These are phyloP conservation scores for Corvus cornix DNA, from an alignment of 2,113 vertebrate species.

Conservation along the genomic window DNA sequence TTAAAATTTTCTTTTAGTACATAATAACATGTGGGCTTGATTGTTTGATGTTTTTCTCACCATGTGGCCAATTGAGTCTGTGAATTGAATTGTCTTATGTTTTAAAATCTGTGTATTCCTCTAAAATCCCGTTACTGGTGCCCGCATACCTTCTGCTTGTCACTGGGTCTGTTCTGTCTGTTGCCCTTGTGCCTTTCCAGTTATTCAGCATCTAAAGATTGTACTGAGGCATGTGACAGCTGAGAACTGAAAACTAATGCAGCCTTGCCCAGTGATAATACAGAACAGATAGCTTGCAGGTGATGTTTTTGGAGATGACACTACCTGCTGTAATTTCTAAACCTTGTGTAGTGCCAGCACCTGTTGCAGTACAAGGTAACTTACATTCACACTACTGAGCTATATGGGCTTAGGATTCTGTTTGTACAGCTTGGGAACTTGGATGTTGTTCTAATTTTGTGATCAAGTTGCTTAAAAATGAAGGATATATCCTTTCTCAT, in stretches of 20 bases:
- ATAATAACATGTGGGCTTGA: background rate
- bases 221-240: background rate
- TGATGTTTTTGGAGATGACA: background rate
- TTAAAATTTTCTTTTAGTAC: background rate
- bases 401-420: background rate
- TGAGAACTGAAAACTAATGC: background rate
- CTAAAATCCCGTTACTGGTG: background rate
- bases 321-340: background rate
- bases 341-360: background rate
- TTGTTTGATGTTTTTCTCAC: background rate
- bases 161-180: background rate
- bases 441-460: background rate
- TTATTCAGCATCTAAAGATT: background rate
- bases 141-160: background rate
- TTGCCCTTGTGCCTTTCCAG: background rate
- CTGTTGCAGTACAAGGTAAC: background rate
- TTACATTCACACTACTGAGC: accelerated
- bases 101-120: background rate
- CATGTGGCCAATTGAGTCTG: background rate
- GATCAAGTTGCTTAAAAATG: background rate
- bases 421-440: background rate
- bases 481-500: background rate
- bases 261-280: background rate
- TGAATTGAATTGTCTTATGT: background rate
- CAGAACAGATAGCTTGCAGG: background rate